Conservation (phyloP, 2,888 invertebrate species). For the Andrena minutula region DNA sequence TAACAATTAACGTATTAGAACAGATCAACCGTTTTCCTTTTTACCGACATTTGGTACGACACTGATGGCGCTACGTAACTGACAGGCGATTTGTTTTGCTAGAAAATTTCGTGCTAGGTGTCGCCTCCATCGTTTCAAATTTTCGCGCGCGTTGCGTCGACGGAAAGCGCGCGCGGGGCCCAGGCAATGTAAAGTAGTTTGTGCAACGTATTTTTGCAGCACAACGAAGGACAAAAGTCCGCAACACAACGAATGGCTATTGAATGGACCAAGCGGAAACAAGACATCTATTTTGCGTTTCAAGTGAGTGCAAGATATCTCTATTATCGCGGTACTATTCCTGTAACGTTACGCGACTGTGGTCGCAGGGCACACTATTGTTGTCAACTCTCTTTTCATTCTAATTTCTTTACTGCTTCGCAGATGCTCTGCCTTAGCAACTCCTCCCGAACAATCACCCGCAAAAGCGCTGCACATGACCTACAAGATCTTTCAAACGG, state of each 20-base stretch:
- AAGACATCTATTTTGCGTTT: constrained; percentile 81
- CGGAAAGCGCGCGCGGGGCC: not conserved
- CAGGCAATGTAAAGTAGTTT: not conserved
- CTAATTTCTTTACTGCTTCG: not conserved
- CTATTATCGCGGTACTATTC: not conserved
- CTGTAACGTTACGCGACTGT: not conserved
- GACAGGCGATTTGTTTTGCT: not conserved
- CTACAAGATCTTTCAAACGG: constrained; percentile 93
- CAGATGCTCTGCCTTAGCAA: constrained; percentile 83
- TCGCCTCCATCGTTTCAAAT: not conserved
- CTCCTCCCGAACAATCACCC: constrained; percentile 82
- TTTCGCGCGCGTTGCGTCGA: not conserved
- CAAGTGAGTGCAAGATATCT: constrained; percentile 77
- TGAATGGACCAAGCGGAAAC: constrained; percentile 78
- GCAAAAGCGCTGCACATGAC: constrained; percentile 88
- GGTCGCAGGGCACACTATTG: not conserved
- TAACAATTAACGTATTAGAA: not conserved
- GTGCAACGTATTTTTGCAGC: constrained; percentile 69
- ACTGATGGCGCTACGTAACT: constrained; percentile 28
- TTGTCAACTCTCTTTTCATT: not conserved
- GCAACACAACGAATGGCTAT: constrained; percentile 80
- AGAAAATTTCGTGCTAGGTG: not conserved
- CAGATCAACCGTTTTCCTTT: constrained; percentile 5
- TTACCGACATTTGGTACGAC: constrained; percentile 41
- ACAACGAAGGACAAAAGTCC: constrained; percentile 76